Base-by-base conservation (phyloP, 2,797 vertebrate genomes). In the Streptopelia turtur region DNA sequence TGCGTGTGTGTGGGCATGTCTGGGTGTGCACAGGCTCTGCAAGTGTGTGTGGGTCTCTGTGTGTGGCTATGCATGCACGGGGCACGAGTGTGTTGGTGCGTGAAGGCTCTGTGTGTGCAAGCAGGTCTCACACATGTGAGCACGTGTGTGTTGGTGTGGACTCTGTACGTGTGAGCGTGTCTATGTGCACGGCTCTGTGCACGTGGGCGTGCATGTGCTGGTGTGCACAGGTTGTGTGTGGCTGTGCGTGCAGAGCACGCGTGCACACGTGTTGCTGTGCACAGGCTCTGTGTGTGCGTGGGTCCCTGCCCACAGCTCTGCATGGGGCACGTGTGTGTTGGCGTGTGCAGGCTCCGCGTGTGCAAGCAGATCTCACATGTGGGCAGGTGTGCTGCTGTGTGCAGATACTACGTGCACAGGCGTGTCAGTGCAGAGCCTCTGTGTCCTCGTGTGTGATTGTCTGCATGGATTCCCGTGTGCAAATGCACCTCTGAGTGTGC, bases 21-120 rank as follows among this genome's bases (percentile, higher is more conserved):
- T 4, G 15, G 33, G 64, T 28, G 65, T 43, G 55, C 69, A 14
- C 28, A 14, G 64, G 59, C 59, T 59, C 63, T 43, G 69, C 10
- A 28, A 15, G 47, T 0, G 47, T 16, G 39, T 20, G 52, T 4
- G 37, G 17, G 15, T 16, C 28, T 39, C 22, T 31, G 49, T 4
- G 1, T 5, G 18, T 10, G 56, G 47, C 55, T 12, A 0, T 2
- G 30, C 0, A 1, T 5, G 24, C 12, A 5, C 4, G 27, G 25
- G n/a, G 45, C 37, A 52, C 2, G 1, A 0, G 33, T 18, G 27
- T 45, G 37, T 8, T 8, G 41, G 33, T 25, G 59, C 5, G 13
- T 5, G 60, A 52, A 52, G 45, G 61, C 35, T 56, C 68, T 10
- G 16, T 0, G 13, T 6, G 33, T 35, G 70, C 64, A 37, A 41